Percentiles rank a stretch among this genome's conserved stretches.
Conservation (phyloP, 1,140 invertebrate species). For the Bombus terrestris region DNA sequence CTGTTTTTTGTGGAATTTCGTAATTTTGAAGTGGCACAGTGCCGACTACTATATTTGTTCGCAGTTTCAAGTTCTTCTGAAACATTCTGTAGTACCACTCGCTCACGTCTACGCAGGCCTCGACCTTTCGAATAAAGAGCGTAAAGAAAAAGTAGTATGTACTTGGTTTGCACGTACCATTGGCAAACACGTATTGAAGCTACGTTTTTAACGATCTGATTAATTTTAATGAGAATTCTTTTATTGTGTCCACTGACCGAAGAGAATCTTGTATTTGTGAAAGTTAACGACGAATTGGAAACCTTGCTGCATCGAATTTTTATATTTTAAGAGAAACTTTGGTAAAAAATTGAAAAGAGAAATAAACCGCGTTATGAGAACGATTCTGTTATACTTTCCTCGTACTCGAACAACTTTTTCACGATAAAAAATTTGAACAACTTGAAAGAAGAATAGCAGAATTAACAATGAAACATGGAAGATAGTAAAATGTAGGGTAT, state of each 20-base stretch:
- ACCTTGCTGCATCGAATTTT: too few species aligned
- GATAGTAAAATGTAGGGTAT: too few species aligned
- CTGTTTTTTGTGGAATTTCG: conserved; percentile 61
- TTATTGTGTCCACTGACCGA: neutral
- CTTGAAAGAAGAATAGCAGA: too few species aligned
- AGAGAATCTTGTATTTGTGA: neutral
- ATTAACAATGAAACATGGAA: too few species aligned
- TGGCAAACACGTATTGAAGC: neutral
- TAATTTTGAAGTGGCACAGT: conserved; percentile 73
- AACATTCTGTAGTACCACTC: conserved; percentile 77
- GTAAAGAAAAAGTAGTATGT: neutral
- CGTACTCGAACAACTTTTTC: too few species aligned
- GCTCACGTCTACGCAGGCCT: conserved; percentile 71
- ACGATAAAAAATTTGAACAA: too few species aligned
- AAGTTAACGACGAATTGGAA: neutral
- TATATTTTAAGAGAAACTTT: too few species aligned
- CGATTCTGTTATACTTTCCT: too few species aligned
- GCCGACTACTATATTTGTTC: conserved; percentile 69
- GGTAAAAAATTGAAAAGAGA: too few species aligned
- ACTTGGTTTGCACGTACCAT: neutral
- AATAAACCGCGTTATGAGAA: too few species aligned
- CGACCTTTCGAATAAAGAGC: conserved; percentile 53
- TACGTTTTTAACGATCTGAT: neutral
- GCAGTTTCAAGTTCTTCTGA: conserved; percentile 74
- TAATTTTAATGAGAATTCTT: conserved; percentile 5